A percentile compares a stretch with the other conserved stretches of the same genome.
These are phyloP conservation scores for Notiomystis cincta DNA, from an alignment of 2,113 vertebrate genomes.

Conservation along the genomic window DNA sequence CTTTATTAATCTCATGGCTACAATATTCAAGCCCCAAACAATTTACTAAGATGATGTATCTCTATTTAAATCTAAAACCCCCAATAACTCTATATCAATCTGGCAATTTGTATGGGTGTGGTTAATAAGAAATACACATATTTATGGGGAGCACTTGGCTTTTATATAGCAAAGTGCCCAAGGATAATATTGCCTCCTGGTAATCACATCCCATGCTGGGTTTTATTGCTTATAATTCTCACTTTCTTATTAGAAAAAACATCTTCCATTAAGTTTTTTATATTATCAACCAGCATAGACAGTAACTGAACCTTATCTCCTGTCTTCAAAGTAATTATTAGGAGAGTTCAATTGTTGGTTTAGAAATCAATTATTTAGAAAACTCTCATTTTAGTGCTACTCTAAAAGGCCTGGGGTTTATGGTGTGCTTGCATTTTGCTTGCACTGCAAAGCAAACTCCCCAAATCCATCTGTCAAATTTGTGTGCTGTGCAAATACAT, in stretches of 20 bases:
- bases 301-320: slow-evolving; percentile 32
- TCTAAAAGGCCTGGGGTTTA: background rate
- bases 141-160: background rate
- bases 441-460: background rate
- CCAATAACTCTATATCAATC: background rate
- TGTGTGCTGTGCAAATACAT: background rate
- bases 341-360: background rate
- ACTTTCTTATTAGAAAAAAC: slow-evolving; percentile 38
- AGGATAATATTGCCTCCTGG: slow-evolving; percentile 27
- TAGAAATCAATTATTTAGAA: slow-evolving; percentile 43
- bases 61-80: background rate
- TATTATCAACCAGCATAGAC: slow-evolving; percentile 23
- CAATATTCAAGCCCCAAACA: background rate
- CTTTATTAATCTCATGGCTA: background rate
- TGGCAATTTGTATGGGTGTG: background rate
- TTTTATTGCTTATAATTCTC: slow-evolving; percentile 51
- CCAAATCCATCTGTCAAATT: slow-evolving; percentile 1
- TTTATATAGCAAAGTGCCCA: background rate
- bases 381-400: background rate
- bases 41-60: background rate
- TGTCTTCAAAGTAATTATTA: slow-evolving; percentile 35
- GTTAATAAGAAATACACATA: slow-evolving; percentile 3
- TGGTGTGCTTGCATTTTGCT: background rate
- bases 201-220: slow-evolving; percentile 20
- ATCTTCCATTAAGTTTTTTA: slow-evolving; percentile 46